Evolutionary conservation across 2,888 invertebrate species (phyloP).

Genomic region (Polymixis lichenea): DNA sequence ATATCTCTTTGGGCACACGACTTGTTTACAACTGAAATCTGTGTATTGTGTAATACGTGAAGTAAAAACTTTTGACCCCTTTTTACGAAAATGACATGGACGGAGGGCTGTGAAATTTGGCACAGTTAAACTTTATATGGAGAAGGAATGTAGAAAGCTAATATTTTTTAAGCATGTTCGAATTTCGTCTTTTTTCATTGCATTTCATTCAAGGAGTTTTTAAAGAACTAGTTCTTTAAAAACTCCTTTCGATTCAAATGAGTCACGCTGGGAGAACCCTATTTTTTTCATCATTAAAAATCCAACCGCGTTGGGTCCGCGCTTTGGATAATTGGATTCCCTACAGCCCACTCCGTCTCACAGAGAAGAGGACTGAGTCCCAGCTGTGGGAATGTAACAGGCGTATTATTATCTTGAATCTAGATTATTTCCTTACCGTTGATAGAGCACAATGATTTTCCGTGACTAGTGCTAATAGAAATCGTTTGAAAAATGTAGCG

Average conservation of each 20-base stretch:
- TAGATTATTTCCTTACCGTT: conserved; percentile 24
- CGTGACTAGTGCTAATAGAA: conserved; percentile 44
- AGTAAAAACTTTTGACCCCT: too few species aligned
- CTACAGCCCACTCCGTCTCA: background rate
- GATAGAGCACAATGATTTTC: conserved; percentile 46
- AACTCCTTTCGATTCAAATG: background rate
- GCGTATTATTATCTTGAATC: conserved; percentile 13
- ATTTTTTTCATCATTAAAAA: background rate
- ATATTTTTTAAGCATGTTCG: too few species aligned
- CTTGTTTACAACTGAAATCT: background rate
- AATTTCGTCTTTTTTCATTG: too few species aligned
- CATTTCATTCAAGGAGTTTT: background rate
- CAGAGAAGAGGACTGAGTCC: background rate
- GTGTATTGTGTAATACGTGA: too few species aligned
- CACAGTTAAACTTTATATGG: too few species aligned
- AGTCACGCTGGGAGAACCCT: background rate
- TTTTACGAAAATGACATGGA: too few species aligned
- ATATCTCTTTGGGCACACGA: too few species aligned
- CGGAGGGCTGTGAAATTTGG: too few species aligned
- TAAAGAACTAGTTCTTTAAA: background rate
- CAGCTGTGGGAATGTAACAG: background rate
- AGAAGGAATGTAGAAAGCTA: too few species aligned
- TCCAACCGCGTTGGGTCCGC: background rate
- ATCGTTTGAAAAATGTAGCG: conserved; percentile 60
- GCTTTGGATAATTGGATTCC: too few species aligned